Evolutionary conservation across 2,888 invertebrate genomes (phyloP), one percentile per base, ranked within the genome.

Genomic region (Pocota personata): DNA sequence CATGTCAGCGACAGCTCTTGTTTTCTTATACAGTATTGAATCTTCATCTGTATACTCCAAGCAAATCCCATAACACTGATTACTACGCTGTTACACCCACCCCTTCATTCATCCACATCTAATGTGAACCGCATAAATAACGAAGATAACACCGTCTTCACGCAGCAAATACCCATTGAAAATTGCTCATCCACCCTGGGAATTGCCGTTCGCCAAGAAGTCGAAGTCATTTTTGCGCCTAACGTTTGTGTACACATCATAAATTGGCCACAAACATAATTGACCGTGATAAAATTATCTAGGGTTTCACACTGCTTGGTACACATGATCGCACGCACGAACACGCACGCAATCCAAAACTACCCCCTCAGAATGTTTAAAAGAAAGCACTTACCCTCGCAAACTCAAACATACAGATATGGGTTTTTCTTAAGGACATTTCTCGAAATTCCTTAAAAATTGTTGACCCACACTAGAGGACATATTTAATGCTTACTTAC

Each of bases 251-350:
- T 52, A 77, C 71, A 58, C 72, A 72, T 82, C 72, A 72, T 78
- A 83, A 83, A 77, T 72, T 55, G 72, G 52, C 72, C 67, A 30
- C 66, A 72, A 78, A 78, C 77, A 73, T 78, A 78, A 83, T 83
- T 78, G 82, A 83, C 82, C 82, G 78, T 78, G 72, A 58, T 46
- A 48, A 43, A 66, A 48, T 78, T 83, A 78, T 83, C 82, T 78
- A 19, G 52, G 66, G 72, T 72, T 78, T 73, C 72, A 60, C 77
- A 72, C 72, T 72, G 50, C 57, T 72, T 8, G 57, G 14, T 58
- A 66, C 43, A 66, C 64, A 79, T 71, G 82, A 77, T 72, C 71
- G 58, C 66, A 77, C 77, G 82, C 77, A 72, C 48, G 62, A 62
- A 64, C 7, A 50, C 21, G 55, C 82, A 69, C 76, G 48, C 67